These are phyloP conservation scores for Callosobruchus maculatus DNA, from an alignment of 2,888 invertebrate species.

Conservation along the genomic window DNA sequence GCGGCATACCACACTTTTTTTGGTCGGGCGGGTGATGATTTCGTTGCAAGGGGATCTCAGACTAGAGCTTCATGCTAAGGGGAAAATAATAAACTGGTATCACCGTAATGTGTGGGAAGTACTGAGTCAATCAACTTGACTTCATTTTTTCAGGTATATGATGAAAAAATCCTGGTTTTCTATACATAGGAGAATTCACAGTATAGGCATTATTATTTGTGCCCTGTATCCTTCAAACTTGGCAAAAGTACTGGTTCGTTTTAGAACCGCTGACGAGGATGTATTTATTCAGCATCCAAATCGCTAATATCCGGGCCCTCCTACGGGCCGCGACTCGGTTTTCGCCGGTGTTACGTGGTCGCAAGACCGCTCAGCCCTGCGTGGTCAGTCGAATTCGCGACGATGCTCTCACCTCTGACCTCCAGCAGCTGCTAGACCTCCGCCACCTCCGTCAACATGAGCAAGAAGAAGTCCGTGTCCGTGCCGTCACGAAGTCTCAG, in stretches of 20 bases:
- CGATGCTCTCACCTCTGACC: neutral
- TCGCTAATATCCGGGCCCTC: conserved; percentile 52
- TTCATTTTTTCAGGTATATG: too few species aligned
- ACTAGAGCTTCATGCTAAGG: too few species aligned
- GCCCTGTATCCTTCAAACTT: too few species aligned
- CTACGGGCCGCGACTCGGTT: conserved; percentile 31
- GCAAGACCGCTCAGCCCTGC: neutral
- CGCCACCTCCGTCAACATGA: conserved; percentile 1
- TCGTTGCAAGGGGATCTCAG: too few species aligned
- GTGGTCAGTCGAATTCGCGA: neutral
- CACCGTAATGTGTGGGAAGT: too few species aligned
- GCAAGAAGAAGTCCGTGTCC: conserved; percentile 15
- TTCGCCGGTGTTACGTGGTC: neutral
- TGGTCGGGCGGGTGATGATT: too few species aligned
- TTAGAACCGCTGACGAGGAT: conserved; percentile 37
- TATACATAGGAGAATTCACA: too few species aligned
- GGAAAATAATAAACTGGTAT: too few species aligned
- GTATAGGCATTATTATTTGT: too few species aligned
- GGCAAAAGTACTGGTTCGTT: neutral
- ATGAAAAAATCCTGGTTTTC: too few species aligned
- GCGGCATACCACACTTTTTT: too few species aligned
- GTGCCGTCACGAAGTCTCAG: conserved; percentile 33
- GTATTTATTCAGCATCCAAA: conserved; percentile 51
- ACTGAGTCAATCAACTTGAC: too few species aligned
- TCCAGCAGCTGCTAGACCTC: neutral